Percentiles rank a stretch among this genome's conserved stretches.
Evolutionary conservation across 2,888 invertebrate species (phyloP).

Genomic region (Dryococelus australis): DNA sequence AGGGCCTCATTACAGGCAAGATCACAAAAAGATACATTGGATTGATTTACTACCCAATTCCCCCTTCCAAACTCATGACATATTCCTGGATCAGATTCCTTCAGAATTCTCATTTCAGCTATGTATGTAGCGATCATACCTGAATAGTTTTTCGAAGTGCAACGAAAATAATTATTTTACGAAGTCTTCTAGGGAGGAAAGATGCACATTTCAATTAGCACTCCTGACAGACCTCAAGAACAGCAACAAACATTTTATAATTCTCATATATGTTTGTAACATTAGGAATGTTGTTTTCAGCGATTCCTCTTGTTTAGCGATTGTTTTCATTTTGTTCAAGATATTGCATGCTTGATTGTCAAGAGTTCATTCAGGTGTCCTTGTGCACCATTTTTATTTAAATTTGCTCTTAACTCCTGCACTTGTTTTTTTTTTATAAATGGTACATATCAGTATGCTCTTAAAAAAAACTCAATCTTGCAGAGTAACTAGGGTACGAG

Average conservation of each 20-base stretch:
- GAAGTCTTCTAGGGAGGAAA: conserved; percentile 25
- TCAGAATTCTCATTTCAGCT: conserved; percentile 31
- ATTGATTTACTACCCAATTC: conserved; percentile 31
- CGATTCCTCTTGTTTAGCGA: not conserved
- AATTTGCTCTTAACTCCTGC: not conserved
- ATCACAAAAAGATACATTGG: conserved; percentile 30
- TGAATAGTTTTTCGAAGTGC: conserved; percentile 36
- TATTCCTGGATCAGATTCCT: conserved; percentile 32
- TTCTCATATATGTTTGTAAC: conserved; percentile 32
- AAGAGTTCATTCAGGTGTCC: not conserved
- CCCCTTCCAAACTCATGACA: conserved; percentile 32
- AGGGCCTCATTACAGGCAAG: conserved; percentile 30
- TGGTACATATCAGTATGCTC: not conserved
- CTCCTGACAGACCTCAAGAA: conserved; percentile 32
- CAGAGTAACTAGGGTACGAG: conserved; percentile 13
- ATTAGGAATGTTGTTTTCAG: conserved; percentile 22
- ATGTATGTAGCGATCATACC: conserved; percentile 33
- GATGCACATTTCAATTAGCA: conserved; percentile 31
- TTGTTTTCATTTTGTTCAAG: not conserved
- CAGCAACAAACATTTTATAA: not conserved
- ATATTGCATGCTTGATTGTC: not conserved
- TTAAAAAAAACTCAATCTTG: conserved; percentile 23
- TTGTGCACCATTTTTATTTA: not conserved
- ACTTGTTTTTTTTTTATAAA: conserved; percentile 1
- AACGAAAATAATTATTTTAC: conserved; percentile 35